Base-by-base conservation (phyloP, 2,797 vertebrate genomes). In the Enteromius anoplus region DNA sequence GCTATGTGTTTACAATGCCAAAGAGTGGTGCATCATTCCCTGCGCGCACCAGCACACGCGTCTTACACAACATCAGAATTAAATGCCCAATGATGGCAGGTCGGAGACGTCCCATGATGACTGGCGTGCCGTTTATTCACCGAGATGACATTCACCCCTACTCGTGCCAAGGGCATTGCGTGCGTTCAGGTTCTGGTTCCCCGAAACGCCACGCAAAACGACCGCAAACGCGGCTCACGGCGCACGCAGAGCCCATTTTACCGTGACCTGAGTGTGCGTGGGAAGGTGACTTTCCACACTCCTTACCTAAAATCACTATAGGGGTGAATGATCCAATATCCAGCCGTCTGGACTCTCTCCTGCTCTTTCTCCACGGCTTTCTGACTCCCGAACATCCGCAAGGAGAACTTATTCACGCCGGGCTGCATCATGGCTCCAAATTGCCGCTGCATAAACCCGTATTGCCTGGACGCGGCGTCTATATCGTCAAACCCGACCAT, bases 281-380 rank as follows among this genome's bases (percentile, higher is more conserved):
- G 45, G 85, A 85, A 81, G 81, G 84, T 85, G 81, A 82, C 83
- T 86, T 89, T 87, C 87, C 90, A 85, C 90, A 88, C 88, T 87
- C 85, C 96, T 97, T 95, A 99, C 97, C 97, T 98, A 96, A 99
- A 99, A 94, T 99, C 97, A 90, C 97, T 99, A 94, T 99, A 99
- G 17, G 97, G 97, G 92, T 99, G 97, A 94, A 99, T 99, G 93
- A 99, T 99, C 97, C 97, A 99, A 94, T 98, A 98, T 90, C 97
- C 97, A 90, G 97, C 97, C 93, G 97, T 97, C 93, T 99, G 97
- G 89, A 99, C 97, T 94, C 97, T 93, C 94, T 99, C 97, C 89
- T 99, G 97, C 89, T 99, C 97, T 88, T 98, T 99, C 93, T 99
- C 97, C 94, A 99, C 97, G 76, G 96, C 97, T 95, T 98, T 98